Evolutionary conservation across 1,140 invertebrate genomes (phyloP).

Genomic region (Stegodyphus mimosarum): DNA sequence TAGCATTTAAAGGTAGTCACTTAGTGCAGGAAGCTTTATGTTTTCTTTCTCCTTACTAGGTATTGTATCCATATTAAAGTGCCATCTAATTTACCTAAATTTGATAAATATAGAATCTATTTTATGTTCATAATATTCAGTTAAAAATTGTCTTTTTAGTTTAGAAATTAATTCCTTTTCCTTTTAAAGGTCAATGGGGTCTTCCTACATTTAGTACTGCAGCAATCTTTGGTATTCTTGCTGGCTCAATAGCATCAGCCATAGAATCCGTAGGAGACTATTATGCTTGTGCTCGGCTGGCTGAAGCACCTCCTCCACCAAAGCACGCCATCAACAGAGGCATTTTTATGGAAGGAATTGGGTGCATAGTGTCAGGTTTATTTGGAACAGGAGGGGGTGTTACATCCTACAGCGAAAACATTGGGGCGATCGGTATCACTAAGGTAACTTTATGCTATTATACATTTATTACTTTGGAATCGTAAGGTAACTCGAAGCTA

Average conservation of each 20-base stretch:
- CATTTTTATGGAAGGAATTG: constrained; percentile 84
- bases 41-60: too few species aligned
- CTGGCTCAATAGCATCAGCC: constrained; percentile 84
- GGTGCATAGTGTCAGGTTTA: constrained; percentile 82
- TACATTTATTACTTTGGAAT: neutral
- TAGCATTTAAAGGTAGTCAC: too few species aligned
- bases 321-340: constrained; percentile 88
- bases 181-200: constrained; percentile 82
- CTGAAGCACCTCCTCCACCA: constrained; percentile 82
- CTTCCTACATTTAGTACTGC: constrained; percentile 78
- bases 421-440: constrained; percentile 84
- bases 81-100: too few species aligned
- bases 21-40: too few species aligned
- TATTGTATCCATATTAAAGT: too few species aligned
- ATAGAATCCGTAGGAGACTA: constrained; percentile 91
- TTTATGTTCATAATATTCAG: too few species aligned
- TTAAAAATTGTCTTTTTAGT: too few species aligned
- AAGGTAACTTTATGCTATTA: constrained; percentile 66
- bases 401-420: constrained; percentile 87
- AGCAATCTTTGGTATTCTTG: constrained; percentile 84
- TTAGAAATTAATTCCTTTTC: neutral
- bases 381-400: constrained; percentile 87
- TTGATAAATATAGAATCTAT: too few species aligned
- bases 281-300: constrained; percentile 85
- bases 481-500: too few species aligned